Base-by-base conservation (phyloP, 1,140 invertebrate genomes). In the Bombus huntii region DNA sequence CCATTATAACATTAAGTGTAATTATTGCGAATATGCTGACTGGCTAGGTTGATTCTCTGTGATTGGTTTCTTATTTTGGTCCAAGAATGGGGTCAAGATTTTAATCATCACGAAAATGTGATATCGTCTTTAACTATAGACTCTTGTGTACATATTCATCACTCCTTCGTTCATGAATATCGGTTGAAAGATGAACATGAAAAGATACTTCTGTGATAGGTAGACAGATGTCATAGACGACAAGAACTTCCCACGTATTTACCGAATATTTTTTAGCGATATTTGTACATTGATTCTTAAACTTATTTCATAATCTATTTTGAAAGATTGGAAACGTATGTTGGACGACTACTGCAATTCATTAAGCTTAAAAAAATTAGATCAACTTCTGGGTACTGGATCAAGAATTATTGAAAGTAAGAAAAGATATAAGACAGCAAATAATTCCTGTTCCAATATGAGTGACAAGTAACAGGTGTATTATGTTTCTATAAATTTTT, bases 171-270 rank as follows among this genome's bases (percentile, higher is more conserved):
- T 89, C 62, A 85, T 90, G 88, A 59, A 90, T 85, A 88, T 85
- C 73, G 62, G 73, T 88, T 90, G 87, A 92, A 89, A 85, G 87
- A 72, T 72, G 68, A 84, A 80, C 57, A 77, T 80, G 77, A 73
- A 89, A 89, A 87, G 81, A 92, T 90, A 89, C 92, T 92, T 93
- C 93, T 94, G 93, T 94, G 93, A 94, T 94, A 94, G 93, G 88
- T 91, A 92, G 82, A 89, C 90, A 88, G 82, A 92, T 79, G 73
- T 87, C 81, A 62, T 87, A 91, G 78, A 62, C 68, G 71, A 75
- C 59, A 73, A 88, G 57, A 90, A 90, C 79, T 91, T 91, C 57
- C 79, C 76, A 89, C 42, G 74, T 83, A 90, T 76, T 87, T 87
- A 77, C 84, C 57, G 73, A 37, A 83, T 87, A 89, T 85, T 90